Base-by-base conservation (phyloP, 1,140 invertebrate species). In the Anagrus nilaparvatae region DNA sequence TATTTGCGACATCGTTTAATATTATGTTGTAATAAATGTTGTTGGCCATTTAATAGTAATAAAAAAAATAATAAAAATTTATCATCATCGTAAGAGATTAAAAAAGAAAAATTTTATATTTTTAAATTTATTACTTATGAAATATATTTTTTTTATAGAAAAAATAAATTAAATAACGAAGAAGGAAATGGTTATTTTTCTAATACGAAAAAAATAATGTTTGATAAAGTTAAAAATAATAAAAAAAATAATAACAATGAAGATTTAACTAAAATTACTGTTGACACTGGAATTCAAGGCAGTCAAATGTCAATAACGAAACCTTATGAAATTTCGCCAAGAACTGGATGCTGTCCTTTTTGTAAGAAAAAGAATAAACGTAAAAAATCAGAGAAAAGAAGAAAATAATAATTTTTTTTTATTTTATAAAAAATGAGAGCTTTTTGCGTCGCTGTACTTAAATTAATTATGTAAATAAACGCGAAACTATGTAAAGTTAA, bases 361-460 rank as follows among this genome's bases (percentile, higher is more conserved):
- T 60, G 55, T 30, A 61, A 44, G 31, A 59, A 61, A 39, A 62
- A 61, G 28, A 59, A n/a, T n/a, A n/a, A n/a, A n/a, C n/a, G n/a
- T n/a, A n/a, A n/a, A n/a, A n/a, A n/a, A n/a, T n/a, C n/a, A n/a
- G n/a, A n/a, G n/a, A n/a, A n/a, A n/a, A n/a, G n/a, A n/a, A n/a
- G n/a, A n/a, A n/a, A n/a, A n/a, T n/a, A n/a, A n/a, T n/a, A n/a
- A n/a, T n/a, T n/a, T n/a, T n/a, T n/a, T n/a, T n/a, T n/a, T n/a
- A n/a, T n/a, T n/a, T n/a, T n/a, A n/a, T n/a, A n/a, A n/a, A n/a
- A n/a, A n/a, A n/a, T n/a, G n/a, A n/a, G n/a, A n/a, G n/a, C n/a
- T n/a, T n/a, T n/a, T n/a, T n/a, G n/a, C n/a, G n/a, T n/a, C n/a
- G n/a, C n/a, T n/a, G n/a, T n/a, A n/a, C n/a, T n/a, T n/a, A n/a